These are phyloP conservation scores for Thunnus albacares DNA, from an alignment of 2,797 vertebrate species.

Conservation along the genomic window DNA sequence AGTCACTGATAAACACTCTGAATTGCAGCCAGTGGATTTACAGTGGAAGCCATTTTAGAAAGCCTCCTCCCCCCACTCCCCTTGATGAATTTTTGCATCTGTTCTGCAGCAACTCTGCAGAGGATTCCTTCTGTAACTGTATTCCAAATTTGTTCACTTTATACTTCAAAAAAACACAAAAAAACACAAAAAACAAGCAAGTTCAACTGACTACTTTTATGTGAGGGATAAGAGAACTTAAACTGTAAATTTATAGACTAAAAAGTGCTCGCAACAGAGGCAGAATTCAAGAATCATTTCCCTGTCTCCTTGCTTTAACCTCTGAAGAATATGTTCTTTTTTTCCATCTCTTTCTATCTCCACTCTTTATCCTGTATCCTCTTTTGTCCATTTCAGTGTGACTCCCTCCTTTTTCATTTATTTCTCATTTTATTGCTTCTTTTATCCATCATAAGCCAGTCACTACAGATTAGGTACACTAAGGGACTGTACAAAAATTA, in stretches of 20 bases:
- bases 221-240: neutral
- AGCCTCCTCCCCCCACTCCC: neutral
- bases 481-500: neutral
- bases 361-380: neutral
- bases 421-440: neutral
- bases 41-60: constrained; percentile 36
- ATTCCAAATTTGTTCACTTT: constrained; percentile 26
- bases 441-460: neutral
- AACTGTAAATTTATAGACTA: neutral
- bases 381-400: neutral
- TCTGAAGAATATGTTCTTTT: neutral
- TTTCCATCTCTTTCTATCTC: neutral
- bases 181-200: neutral
- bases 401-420: neutral
- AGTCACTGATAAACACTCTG: constrained; percentile 49
- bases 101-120: constrained; percentile 36
- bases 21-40: constrained; percentile 51
- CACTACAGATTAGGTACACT: neutral
- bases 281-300: neutral
- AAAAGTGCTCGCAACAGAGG: neutral
- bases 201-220: constrained; percentile 6
- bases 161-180: neutral
- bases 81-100: constrained; percentile 34
- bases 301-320: neutral
- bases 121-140: constrained; percentile 31